Conservation (phyloP, 2,888 invertebrate genomes). For the Drosophila prolongata region DNA sequence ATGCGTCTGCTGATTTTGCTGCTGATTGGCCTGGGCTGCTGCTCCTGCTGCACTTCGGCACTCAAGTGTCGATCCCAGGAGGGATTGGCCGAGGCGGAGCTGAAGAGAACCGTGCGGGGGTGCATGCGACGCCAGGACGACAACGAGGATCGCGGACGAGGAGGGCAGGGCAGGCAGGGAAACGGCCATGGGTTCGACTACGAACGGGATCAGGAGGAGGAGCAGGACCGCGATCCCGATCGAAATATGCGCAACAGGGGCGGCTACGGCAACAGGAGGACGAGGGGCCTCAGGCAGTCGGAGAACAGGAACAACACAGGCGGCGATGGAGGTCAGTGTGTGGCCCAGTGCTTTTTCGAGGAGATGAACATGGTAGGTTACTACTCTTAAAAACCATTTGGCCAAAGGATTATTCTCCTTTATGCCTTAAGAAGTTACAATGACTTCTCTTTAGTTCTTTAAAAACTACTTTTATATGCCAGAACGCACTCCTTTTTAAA, state of each 20-base stretch:
- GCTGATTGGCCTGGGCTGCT: conserved; percentile 31
- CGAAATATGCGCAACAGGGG: conserved; percentile 56
- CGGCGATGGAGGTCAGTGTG: conserved; percentile 84
- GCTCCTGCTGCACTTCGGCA: conserved; percentile 21
- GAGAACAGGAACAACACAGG: conserved; percentile 58
- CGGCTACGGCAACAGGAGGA: conserved; percentile 60
- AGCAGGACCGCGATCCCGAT: conserved; percentile 52
- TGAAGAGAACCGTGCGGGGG: conserved; percentile 86
- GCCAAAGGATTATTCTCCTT: not conserved
- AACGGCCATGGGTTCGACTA: conserved; percentile 27
- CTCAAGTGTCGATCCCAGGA: conserved; percentile 87
- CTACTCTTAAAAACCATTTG: no score
- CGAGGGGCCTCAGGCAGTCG: conserved; percentile 50
- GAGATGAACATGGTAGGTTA: conserved; percentile 88
- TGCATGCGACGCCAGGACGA: conserved; percentile 85
- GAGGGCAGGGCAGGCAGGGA: conserved; percentile 8
- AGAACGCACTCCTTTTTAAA: no score
- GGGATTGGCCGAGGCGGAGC: conserved; percentile 86
- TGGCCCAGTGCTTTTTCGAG: conserved; percentile 89
- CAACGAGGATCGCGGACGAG: conserved; percentile 57
- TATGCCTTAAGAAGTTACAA: no score
- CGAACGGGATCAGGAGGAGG: conserved; percentile 60
- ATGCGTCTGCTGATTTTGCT: conserved; percentile 48
- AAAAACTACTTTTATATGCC: no score
- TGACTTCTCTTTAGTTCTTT: no score